Conservation (phyloP, 2,888 invertebrate genomes). For the Sceliomorpha sp. region DNA sequence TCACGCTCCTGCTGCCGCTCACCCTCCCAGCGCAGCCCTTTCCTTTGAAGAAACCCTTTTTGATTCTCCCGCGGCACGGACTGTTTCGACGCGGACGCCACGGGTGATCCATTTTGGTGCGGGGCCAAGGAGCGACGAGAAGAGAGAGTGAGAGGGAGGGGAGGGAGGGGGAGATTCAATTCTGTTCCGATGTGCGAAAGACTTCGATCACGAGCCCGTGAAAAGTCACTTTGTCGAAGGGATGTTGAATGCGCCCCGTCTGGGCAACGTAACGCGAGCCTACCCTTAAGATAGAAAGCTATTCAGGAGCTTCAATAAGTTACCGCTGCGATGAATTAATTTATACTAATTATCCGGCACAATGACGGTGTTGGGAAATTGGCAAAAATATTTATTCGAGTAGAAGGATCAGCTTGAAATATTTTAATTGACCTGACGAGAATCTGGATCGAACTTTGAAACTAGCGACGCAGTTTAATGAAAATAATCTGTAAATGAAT, state of each 20-base stretch:
- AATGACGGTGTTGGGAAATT: not conserved
- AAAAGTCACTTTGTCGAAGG: constrained; percentile 64
- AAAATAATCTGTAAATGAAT: no score
- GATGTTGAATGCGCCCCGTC: constrained; percentile 19
- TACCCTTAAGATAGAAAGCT: constrained; percentile 28
- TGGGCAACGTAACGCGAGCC: constrained; percentile 57
- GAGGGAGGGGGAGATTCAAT: no score
- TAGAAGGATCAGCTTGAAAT: no score
- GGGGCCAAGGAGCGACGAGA: no score
- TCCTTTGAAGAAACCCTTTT: constrained; percentile 31
- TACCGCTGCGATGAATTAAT: constrained; percentile 35
- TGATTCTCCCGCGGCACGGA: constrained; percentile 62
- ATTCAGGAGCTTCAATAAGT: constrained; percentile 14
- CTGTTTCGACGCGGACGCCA: constrained; percentile 57
- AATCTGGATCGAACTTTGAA: no score
- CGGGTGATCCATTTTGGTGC: constrained; percentile 61
- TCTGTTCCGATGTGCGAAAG: constrained; percentile 32
- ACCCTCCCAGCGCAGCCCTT: constrained; percentile 14
- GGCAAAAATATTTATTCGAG: no score
- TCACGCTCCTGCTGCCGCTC: not conserved
- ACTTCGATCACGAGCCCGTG: constrained; percentile 65
- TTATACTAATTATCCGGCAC: constrained; percentile 30
- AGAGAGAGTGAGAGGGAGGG: no score
- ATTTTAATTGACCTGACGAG: no score
- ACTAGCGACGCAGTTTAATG: no score